These are phyloP conservation scores for Shinisaurus crocodilurus DNA, from an alignment of 2,113 vertebrate genomes.

Conservation along the genomic window DNA sequence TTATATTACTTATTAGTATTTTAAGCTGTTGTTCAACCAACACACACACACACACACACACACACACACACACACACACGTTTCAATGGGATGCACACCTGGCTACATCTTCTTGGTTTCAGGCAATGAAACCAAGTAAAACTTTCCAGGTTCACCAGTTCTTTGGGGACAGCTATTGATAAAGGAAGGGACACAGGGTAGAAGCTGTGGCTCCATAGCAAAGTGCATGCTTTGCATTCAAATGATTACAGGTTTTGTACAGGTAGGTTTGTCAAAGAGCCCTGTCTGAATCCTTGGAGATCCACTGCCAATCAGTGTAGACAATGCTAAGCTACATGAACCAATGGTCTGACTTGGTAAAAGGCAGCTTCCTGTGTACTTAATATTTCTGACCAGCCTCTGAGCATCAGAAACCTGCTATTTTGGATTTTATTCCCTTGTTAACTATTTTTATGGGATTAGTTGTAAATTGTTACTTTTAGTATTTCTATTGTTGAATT, in stretches of 20 bases:
- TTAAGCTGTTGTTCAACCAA: not conserved
- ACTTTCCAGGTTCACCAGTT: not conserved
- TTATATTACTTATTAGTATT: not conserved
- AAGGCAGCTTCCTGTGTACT: too few species aligned
- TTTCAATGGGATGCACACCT: slow-evolving; percentile 29
- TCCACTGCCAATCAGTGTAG: too few species aligned
- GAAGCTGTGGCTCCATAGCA: not conserved
- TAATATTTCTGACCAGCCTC: not conserved
- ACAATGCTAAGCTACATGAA: too few species aligned
- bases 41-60: not conserved
- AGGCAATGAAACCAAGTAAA: not conserved
- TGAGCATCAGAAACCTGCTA: not conserved
- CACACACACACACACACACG: not conserved
- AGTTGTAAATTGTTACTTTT: not conserved
- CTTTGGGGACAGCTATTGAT: not conserved
- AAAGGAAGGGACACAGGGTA: not conserved
- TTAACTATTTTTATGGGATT: not conserved
- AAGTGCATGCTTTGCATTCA: not conserved
- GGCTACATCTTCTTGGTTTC: not conserved
- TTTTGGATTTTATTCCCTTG: not conserved
- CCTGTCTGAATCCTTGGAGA: too few species aligned
- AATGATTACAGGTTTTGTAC: too few species aligned
- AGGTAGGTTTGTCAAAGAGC: too few species aligned
- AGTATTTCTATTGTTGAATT: not conserved
- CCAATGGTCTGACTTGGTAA: too few species aligned